These are phyloP conservation scores for Lucifuga dentata DNA, from an alignment of 2,113 vertebrate species.

Conservation along the genomic window DNA sequence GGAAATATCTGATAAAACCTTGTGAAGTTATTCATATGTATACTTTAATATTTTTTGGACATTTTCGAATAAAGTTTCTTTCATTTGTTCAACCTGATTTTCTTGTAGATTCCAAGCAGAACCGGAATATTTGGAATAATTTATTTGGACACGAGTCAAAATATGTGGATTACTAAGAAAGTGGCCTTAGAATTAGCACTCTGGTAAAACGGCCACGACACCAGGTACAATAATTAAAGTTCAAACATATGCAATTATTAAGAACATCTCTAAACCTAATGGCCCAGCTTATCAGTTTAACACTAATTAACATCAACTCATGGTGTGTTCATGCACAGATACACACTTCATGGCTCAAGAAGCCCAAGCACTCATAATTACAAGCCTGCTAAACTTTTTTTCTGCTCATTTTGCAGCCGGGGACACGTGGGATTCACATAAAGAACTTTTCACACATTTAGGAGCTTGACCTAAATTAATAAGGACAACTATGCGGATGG, in stretches of 20 bases:
- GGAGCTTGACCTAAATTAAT: slow-evolving; percentile 64
- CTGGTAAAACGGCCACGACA: too few species aligned
- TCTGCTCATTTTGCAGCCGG: slow-evolving; percentile 49
- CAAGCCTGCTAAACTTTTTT: slow-evolving; percentile 40
- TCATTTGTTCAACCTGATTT: too few species aligned
- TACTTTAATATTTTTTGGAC: too few species aligned
- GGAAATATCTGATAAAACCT: too few species aligned
- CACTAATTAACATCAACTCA: slow-evolving; percentile 1
- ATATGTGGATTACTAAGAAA: too few species aligned
- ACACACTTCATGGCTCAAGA: slow-evolving; percentile 42
- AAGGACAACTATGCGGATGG: slow-evolving; percentile 48
- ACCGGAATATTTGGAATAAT: too few species aligned
- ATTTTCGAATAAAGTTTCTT: too few species aligned
- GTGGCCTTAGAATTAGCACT: too few species aligned
- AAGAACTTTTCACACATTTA: slow-evolving; percentile 63
- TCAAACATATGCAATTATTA: slow-evolving; percentile 1
- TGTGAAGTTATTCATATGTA: too few species aligned
- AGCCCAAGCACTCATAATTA: slow-evolving; percentile 35
- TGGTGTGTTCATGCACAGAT: slow-evolving; percentile 13
- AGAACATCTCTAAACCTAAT: background rate
- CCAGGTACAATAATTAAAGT: too few species aligned
- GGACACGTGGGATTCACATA: slow-evolving; percentile 38
- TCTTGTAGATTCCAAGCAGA: too few species aligned
- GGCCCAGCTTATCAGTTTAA: background rate
- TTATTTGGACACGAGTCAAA: too few species aligned